Base-by-base conservation (phyloP, 2,113 vertebrate genomes). In the Mola mola region DNA sequence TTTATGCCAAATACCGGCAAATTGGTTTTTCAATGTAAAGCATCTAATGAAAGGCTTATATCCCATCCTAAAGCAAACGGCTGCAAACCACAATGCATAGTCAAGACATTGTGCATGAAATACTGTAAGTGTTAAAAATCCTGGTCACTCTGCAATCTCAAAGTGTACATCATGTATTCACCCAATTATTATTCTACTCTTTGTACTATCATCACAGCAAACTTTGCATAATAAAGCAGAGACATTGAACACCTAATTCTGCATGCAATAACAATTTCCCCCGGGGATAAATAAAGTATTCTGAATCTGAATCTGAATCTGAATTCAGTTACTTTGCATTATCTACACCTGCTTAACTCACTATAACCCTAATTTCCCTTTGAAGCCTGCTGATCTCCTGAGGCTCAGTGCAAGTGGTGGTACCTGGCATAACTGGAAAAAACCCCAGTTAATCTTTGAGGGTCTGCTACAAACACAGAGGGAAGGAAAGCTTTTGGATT, bases 371-470 rank as follows among this genome's bases (percentile, higher is more conserved):
- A 33, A 17, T 66, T 81, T 37, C 48, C 31, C 16, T 75, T 75
- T 49, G 69, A 72, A 55, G 51, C 50, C 36, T 21, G 56, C 68
- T 83, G 75, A 79, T 64, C 75, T 69, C 25, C 17, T 8, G 38
- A 43, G 38, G 51, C 41, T 52, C 31, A 66, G 28, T 2, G 22
- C 19, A n/a, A 2, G 29, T 59, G 40, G 38, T 53, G 66, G 63
- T 75, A 72, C 66, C 62, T 68, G 70, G 20, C 29, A 7, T 25
- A 51, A 38, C 38, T 4, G 10, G 42, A 71, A 59, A 62, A 58
- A 24, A 36, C 20, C 52, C 29, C 12, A 4, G 48, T 37, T 75
- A 80, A 79, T 75, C 72, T 59, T 47, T 12, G 25, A 44, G 49
- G 34, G 43, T 42, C 53, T 2, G 47, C 51, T 49, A 36, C 44